Conservation (phyloP, 2,797 vertebrate genomes). For the Phataginus tricuspis region DNA sequence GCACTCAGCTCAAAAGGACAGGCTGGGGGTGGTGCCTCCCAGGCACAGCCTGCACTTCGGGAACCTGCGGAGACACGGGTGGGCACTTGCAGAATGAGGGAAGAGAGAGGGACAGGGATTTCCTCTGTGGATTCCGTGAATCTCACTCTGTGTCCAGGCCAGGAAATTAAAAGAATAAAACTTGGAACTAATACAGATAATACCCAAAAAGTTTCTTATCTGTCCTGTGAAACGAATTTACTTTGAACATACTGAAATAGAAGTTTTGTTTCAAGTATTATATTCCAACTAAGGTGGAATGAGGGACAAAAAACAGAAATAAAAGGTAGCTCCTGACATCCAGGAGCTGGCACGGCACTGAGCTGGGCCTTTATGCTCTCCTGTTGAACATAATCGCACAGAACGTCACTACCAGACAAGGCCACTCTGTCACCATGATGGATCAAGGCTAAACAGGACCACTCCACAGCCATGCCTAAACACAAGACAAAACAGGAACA, state of each 20-base stretch:
- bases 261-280: background rate
- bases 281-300: background rate
- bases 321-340: background rate
- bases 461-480: background rate
- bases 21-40: background rate
- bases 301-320: background rate
- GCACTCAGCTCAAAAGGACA: constrained; percentile 7
- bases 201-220: constrained; percentile 26
- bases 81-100: background rate
- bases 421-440: background rate
- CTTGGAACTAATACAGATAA: constrained; percentile 17
- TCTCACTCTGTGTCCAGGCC: background rate
- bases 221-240: background rate
- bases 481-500: background rate
- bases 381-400: background rate
- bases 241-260: background rate
- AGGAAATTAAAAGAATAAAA: constrained; percentile 58
- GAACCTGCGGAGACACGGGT: background rate
- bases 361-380: background rate
- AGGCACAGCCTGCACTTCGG: background rate
- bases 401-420: background rate
- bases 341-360: too few species aligned
- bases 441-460: background rate
- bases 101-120: background rate
- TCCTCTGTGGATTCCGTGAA: constrained; percentile 25